Conservation (phyloP, 64 coral and sea anemone species). For the Dendronephthya gigantea region DNA sequence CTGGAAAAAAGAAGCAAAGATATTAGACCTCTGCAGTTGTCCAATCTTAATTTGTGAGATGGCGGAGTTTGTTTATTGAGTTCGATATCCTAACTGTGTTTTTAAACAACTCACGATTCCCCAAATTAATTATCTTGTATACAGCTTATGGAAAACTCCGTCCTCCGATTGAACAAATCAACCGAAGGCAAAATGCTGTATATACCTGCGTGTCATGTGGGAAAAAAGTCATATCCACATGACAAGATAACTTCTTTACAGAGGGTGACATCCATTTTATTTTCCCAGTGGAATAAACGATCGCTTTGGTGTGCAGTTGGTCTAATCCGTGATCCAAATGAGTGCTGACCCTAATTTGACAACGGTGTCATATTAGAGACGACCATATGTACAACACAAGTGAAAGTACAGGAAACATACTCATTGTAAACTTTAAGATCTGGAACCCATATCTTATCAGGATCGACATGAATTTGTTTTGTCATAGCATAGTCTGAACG, state of each 20-base stretch:
- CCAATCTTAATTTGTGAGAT: too few relatives aligned
- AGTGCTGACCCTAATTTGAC: conserved; percentile 40
- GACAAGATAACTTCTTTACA: conserved; percentile 60
- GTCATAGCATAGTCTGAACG: conserved; percentile 45
- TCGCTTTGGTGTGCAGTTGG: conserved; percentile 58
- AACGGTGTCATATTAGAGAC: not conserved
- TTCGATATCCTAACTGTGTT: too few relatives aligned
- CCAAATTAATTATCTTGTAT: too few relatives aligned
- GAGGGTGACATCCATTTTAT: conserved; percentile 71
- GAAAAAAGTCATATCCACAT: conserved; percentile 73
- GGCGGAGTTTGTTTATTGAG: too few relatives aligned
- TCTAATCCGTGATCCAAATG: conserved; percentile 55
- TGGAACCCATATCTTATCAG: conserved; percentile 61
- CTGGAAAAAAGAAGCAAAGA: conserved; percentile 9
- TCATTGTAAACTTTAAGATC: conserved; percentile 93
- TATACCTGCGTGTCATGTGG: conserved; percentile 76
- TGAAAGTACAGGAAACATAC: conserved; percentile 31
- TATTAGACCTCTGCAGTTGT: too few relatives aligned
- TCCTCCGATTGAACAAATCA: too few relatives aligned
- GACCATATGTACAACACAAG: not conserved
- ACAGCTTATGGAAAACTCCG: too few relatives aligned
- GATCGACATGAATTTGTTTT: conserved; percentile 62
- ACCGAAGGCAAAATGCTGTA: too few relatives aligned
- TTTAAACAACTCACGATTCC: too few relatives aligned
- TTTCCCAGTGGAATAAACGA: conserved; percentile 40